These are phyloP conservation scores for Cinclus cinclus DNA, from an alignment of 2,113 vertebrate genomes.

Conservation along the genomic window DNA sequence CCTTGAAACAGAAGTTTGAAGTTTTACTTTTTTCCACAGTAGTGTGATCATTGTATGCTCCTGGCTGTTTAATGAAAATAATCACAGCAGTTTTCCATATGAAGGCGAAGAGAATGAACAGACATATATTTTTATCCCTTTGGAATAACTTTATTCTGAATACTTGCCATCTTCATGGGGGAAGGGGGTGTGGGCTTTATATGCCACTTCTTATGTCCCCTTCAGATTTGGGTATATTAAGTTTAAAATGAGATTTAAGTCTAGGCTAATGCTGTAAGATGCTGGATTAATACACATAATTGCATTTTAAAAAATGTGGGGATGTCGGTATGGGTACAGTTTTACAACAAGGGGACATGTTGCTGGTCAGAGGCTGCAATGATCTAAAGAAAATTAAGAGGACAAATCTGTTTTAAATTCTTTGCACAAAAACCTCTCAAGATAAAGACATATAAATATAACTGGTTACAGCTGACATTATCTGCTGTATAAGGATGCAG, in stretches of 20 bases:
- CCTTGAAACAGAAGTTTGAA: background rate
- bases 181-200: background rate
- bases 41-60: background rate
- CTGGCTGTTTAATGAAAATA: background rate
- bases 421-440: background rate
- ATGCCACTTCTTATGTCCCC: background rate
- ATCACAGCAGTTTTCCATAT: background rate
- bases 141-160: background rate
- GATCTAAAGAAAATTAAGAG: background rate
- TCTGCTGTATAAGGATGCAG: background rate
- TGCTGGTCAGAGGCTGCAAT: background rate
- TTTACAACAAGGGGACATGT: background rate
- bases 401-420: background rate
- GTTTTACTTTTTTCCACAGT: background rate
- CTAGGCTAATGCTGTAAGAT: background rate
- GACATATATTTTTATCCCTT: background rate
- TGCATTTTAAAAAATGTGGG: background rate
- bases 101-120: background rate
- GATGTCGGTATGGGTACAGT: background rate
- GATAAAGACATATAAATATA: background rate
- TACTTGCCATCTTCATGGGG: background rate
- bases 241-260: background rate
- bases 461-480: background rate
- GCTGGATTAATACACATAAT: background rate
- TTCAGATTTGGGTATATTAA: background rate